Evolutionary conservation across 2,113 vertebrate species (phyloP).

Genomic region (Notechis scutatus): DNA sequence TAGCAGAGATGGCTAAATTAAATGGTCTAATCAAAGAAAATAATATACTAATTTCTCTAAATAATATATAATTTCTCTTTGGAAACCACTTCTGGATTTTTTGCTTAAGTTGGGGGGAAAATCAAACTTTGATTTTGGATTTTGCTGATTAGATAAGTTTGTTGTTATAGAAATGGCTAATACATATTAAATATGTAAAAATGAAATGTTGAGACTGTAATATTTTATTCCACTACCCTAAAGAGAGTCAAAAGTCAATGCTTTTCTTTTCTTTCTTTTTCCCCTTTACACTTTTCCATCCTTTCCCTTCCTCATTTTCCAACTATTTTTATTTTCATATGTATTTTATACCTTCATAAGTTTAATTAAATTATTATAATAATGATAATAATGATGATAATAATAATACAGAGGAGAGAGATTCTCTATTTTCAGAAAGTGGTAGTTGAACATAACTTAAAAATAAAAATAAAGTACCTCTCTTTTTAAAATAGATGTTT

Average conservation of each 20-base stretch:
- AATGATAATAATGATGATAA: neutral
- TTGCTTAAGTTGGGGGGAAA: too few relatives aligned
- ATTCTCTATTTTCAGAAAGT: neutral
- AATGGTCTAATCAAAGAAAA: neutral
- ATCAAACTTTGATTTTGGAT: too few relatives aligned
- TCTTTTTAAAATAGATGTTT: slow-evolving; percentile 65
- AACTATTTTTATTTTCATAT: neutral
- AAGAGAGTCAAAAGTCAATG: neutral
- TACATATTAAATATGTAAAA: neutral
- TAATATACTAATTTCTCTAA: too few relatives aligned
- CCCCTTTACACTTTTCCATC: neutral
- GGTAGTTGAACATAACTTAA: neutral
- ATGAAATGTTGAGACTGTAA: neutral
- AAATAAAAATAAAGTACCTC: slow-evolving; percentile 70
- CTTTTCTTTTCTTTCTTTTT: neutral
- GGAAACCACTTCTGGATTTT: neutral
- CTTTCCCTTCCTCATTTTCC: neutral
- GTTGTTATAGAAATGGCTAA: neutral
- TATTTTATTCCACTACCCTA: neutral
- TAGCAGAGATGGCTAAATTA: neutral
- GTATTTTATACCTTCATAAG: neutral
- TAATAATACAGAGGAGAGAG: neutral
- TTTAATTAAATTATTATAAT: neutral
- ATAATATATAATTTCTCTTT: too few relatives aligned
- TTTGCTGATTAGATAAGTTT: neutral